Evolutionary conservation across 2,888 invertebrate species (phyloP), one percentile per base, ranked within the genome.

Genomic region (Calameuta filiformis): DNA sequence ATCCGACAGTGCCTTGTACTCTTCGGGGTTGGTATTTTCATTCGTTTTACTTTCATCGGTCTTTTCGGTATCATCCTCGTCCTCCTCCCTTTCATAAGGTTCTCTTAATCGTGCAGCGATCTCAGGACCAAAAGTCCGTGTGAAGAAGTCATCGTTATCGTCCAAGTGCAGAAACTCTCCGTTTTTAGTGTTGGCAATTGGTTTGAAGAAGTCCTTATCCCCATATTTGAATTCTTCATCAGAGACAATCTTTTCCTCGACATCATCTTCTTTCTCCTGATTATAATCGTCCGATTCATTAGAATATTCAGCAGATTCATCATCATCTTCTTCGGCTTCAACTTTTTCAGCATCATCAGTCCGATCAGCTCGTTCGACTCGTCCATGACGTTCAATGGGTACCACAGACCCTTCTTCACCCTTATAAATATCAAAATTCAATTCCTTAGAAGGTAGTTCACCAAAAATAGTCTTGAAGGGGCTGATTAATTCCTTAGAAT

Each of bases 231-330:
- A 76, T 75, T 83, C 81, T 3, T 77, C 75, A 34, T 75, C 75
- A 37, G 31, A 75, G 31, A 79, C 75, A 3, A 40, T 37, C 77
- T 69, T 74, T 33, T 75, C 93, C 81, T 93, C 93, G 73, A 92
- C 87, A 84, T 93, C 93, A 76, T 89, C 92, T 11, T 90, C 86
- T 75, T 89, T 90, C 30, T 91, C 87, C 35, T 88, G 86, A 3
- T 79, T 76, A 34, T 77, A 73, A 56, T 69, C 69, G 33, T 82
- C 75, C 69, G 77, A 76, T 30, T 75, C 68, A 31, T 30, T 69
- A 1, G 88, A 84, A 69, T 89, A 86, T 40, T 88, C 83, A 37
- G 81, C 81, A 3, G 84, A 77, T 35, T 86, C 83, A 12, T 86
- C 83, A 73, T 85, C 82, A 34, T 85, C 81, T n/a, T 71, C 15